phyloP scores from a whole-genome alignment of 2,113 vertebrate genomes.

The Donacobius atricapilla region DNA sequence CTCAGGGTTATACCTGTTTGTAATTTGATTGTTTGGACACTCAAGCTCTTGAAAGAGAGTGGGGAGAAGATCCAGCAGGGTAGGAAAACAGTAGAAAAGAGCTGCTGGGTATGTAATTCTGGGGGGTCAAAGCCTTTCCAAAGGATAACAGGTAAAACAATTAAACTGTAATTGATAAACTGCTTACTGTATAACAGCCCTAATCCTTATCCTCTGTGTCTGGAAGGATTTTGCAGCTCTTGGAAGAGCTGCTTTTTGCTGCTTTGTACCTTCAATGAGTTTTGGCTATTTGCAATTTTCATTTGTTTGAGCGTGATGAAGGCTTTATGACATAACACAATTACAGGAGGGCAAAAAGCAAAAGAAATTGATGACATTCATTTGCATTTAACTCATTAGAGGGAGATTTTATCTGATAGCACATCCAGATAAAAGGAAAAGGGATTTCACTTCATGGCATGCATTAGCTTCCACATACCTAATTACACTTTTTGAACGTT shows the following conservation, averaged over 20 bases:
- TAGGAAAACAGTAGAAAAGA: background rate
- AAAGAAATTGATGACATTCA: background rate
- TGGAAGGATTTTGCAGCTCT: background rate
- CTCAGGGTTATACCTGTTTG: background rate
- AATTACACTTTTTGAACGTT: background rate
- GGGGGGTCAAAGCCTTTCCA: background rate
- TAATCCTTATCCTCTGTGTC: background rate
- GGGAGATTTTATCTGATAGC: background rate
- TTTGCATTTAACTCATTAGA: background rate
- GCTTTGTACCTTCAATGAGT: background rate
- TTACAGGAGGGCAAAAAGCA: background rate
- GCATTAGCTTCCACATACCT: background rate
- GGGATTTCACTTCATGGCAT: background rate
- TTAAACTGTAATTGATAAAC: background rate
- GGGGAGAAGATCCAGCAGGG: accelerated
- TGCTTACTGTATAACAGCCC: background rate
- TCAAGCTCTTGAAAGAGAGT: accelerated
- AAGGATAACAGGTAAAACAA: background rate
- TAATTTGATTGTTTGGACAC: background rate
- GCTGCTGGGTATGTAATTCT: background rate
- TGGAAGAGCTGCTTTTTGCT: no score
- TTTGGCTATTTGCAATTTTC: background rate
- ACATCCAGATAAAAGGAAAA: background rate
- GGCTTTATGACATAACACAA: background rate
- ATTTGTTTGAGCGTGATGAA: background rate